Base-by-base conservation (phyloP, 1,140 invertebrate genomes). In the Drosophila littoralis region DNA sequence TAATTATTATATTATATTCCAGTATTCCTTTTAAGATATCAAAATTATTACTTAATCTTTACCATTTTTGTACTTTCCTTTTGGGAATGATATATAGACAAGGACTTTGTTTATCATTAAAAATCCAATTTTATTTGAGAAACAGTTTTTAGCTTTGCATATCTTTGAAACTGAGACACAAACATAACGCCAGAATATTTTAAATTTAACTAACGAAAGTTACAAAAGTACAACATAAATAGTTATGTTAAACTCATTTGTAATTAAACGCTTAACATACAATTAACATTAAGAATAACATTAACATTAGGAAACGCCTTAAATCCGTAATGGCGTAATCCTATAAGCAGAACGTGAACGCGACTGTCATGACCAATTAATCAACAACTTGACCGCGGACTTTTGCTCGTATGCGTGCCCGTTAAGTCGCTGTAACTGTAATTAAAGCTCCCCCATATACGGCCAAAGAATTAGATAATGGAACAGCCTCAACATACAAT, bases 281-380 rank as follows among this genome's bases (percentile, higher is more conserved):
- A 45, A 33, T 32, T 58, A 58, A 58, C 55, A 59, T 6, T 59
- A 33, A 35, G 15, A 60, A 12, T 61, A 61, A 17, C 28, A 60
- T 12, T 46, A 17, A 46, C 58, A 15, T 8, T 17, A 32, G 35
- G 48, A 17, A 64, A 78, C 42, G 59, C 28, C 54, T 58, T 61
- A 77, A 82, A 69, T 78, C 46, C 58, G 40, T 38, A 40, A 64
- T 81, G 63, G 79, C 80, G 50, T 75, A 84, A 80, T 83, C 33
- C 75, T 38, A 6, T 35, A 48, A 17, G 8, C 17, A 45, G 22
- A 69, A 64, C 46, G 35, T 55, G 0, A 80, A 43, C 51, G 28
- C 28, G 10, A 22, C n/a, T 77, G 74, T 42, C 69, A 61, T 55
- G 32, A 65, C 40, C 74, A 66, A 84, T 85, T 85, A 88, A 86